Evolutionary conservation across 2,797 vertebrate species (phyloP).

Genomic region (Poeciliopsis paucimaculata): DNA sequence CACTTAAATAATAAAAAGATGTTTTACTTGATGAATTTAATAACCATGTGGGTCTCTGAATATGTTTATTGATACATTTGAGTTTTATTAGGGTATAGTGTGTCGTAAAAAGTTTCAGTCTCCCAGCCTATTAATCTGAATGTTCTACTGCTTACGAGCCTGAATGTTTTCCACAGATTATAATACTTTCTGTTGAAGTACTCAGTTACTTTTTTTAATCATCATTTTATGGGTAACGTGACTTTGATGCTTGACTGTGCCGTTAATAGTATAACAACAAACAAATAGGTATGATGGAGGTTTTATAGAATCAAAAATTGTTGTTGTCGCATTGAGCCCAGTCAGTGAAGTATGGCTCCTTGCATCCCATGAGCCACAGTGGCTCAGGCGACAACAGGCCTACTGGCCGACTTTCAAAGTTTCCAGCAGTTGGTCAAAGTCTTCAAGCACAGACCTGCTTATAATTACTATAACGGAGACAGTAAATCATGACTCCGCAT

Average conservation of each 20-base stretch:
- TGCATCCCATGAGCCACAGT: slow-evolving; percentile 38
- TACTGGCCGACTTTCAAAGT: slow-evolving; percentile 75
- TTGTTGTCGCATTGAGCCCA: slow-evolving; percentile 38
- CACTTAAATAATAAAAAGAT: slow-evolving; percentile 13
- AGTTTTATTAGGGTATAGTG: slow-evolving; percentile 14
- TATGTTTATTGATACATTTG: slow-evolving; percentile 24
- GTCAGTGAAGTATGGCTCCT: slow-evolving; percentile 43
- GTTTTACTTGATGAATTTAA: slow-evolving; percentile 15
- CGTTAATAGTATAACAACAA: slow-evolving; percentile 30
- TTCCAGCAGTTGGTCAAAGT: slow-evolving; percentile 66
- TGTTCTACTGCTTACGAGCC: slow-evolving; percentile 33
- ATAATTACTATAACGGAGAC: slow-evolving; percentile 84
- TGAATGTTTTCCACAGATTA: slow-evolving; percentile 33
- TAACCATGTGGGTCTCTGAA: slow-evolving; percentile 8
- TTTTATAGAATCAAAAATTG: slow-evolving; percentile 40
- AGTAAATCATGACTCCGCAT: slow-evolving; percentile 82
- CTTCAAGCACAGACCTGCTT: slow-evolving; percentile 75
- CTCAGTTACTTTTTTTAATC: slow-evolving; percentile 40
- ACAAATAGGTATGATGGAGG: slow-evolving; percentile 42
- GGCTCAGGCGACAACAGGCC: slow-evolving; percentile 67
- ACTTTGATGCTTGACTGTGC: slow-evolving; percentile 31
- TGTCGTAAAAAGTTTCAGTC: slow-evolving; percentile 10
- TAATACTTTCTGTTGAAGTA: slow-evolving; percentile 25
- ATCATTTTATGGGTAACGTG: slow-evolving; percentile 39
- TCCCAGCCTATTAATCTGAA: slow-evolving; percentile 23